Base-by-base conservation (phyloP, 2,888 invertebrate genomes). In the Xestia ashworthii region DNA sequence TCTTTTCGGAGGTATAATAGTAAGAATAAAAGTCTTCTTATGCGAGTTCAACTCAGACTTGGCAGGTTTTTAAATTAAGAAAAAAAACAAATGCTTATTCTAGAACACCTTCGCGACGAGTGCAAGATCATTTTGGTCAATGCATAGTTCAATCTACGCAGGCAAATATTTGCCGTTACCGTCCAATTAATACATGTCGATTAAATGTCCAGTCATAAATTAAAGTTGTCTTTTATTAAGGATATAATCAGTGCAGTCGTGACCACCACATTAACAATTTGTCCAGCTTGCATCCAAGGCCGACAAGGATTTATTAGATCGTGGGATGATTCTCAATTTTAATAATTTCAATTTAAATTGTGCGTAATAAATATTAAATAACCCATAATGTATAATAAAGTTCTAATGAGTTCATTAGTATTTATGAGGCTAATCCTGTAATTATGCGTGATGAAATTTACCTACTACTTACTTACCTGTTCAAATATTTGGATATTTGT, bases 231-330 rank as follows among this genome's bases (percentile, higher is more conserved):
- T 65, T 50, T 32, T 58, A n/a, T 46, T 76, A 76, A 58, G 83
- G 78, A 79, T 83, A 46, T 82, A 82, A 67, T 66, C 78, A 83
- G 50, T 38, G 38, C 14, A 82, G 50, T 79, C 78, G 83, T 83
- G 78, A 83, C 46, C 50, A 46, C 19, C 50, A 66, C 66, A 83
- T 83, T 50, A 66, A 25, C 76, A 4, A 46, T 82, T 66, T 60
- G 58, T 83, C 78, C 78, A 79, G 77, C 55, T 16, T 38, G 50
- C 58, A 38, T 60, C 44, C 58, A 82, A 79, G 78, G 83, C 14
- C 66, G 25, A 12, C 58, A 38, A 66, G 50, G 38, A 82, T 67
- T 55, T 83, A 77, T 41, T n/a, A 69, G 19, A 65, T 80, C 68
- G 84, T 80, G 68, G 80, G 41, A 48, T 64, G 67, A 53, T 58